phyloP scores from a whole-genome alignment of 92 coral and sea anemone species.

The Metridium senile region DNA sequence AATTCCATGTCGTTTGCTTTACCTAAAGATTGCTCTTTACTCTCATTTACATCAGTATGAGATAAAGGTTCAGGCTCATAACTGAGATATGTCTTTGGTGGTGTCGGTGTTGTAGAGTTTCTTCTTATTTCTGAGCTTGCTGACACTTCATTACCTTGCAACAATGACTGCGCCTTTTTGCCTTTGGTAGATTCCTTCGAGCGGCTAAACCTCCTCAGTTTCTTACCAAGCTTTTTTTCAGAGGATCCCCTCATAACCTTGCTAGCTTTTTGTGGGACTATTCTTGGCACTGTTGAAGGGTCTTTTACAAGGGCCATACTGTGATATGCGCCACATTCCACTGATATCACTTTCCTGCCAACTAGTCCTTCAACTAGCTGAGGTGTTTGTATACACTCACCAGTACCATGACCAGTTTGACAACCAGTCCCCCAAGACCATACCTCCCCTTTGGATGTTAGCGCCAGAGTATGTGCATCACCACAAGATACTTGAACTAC shows the following conservation, averaged over 20 bases:
- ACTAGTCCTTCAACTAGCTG: conserved; percentile 61
- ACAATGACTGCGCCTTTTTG: conserved; percentile 33
- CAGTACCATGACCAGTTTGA: conserved; percentile 76
- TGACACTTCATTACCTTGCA: conserved; percentile 17
- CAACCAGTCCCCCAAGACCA: conserved; percentile 99
- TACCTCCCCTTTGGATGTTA: conserved; percentile 68
- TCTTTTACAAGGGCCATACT: conserved; percentile 80
- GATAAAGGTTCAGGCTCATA: conserved; percentile 49
- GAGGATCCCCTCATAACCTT: background rate
- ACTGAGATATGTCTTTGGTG: conserved; percentile 68
- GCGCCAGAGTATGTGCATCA: conserved; percentile 81
- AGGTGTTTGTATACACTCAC: conserved; percentile 60
- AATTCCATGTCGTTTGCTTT: background rate
- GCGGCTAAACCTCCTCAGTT: conserved; percentile 23
- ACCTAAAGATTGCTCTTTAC: background rate
- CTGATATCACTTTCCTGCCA: conserved; percentile 70
- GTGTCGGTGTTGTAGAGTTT: conserved; percentile 4
- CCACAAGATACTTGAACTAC: conserved; percentile 82
- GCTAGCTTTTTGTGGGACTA: conserved; percentile 25
- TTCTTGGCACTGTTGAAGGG: conserved; percentile 21
- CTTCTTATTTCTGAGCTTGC: conserved; percentile 7
- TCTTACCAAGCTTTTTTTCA: conserved; percentile 28
- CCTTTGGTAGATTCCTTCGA: conserved; percentile 46
- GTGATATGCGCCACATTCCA: conserved; percentile 91
- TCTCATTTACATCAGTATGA: background rate